Conservation (phyloP, 2,888 invertebrate species). For the Cremastobaeus sp. region DNA sequence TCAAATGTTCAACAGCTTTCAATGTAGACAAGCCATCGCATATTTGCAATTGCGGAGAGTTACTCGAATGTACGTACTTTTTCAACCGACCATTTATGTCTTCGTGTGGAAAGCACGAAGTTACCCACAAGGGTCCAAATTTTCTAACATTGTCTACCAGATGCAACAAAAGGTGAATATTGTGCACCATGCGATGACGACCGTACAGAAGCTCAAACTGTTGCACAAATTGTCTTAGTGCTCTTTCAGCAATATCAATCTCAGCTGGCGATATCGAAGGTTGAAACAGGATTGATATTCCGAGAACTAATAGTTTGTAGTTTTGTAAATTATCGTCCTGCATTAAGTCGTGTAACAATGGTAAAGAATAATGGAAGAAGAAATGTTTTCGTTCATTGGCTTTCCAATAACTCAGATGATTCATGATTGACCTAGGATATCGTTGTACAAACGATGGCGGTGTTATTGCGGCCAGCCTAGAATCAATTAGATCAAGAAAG, state of each 20-base stretch:
- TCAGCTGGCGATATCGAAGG: too few species aligned
- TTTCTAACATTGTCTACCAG: too few species aligned
- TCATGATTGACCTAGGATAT: not conserved
- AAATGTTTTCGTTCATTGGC: not conserved
- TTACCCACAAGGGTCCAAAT: conserved; percentile 3
- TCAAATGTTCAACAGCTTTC: not conserved
- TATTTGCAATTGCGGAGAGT: not conserved
- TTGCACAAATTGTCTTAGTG: not conserved
- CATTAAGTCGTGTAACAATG: not conserved
- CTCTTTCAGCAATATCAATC: not conserved
- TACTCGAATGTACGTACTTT: too few species aligned
- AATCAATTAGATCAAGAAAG: too few species aligned
- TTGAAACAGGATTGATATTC: conserved; percentile 1
- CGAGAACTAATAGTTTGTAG: conserved; percentile 1
- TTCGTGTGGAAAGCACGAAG: too few species aligned
- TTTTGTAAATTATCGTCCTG: not conserved
- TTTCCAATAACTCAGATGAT: conserved; percentile 1
- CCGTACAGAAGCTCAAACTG: conserved; percentile 1
- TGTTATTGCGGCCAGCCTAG: too few species aligned
- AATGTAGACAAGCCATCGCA: not conserved
- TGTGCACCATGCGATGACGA: not conserved
- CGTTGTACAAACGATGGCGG: too few species aligned
- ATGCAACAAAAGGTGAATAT: conserved; percentile 5
- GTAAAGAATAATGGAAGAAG: conserved; percentile 1
- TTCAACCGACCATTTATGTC: too few species aligned